These are phyloP conservation scores for Ligdia adustata DNA, from an alignment of 2,888 invertebrate species.

Conservation along the genomic window DNA sequence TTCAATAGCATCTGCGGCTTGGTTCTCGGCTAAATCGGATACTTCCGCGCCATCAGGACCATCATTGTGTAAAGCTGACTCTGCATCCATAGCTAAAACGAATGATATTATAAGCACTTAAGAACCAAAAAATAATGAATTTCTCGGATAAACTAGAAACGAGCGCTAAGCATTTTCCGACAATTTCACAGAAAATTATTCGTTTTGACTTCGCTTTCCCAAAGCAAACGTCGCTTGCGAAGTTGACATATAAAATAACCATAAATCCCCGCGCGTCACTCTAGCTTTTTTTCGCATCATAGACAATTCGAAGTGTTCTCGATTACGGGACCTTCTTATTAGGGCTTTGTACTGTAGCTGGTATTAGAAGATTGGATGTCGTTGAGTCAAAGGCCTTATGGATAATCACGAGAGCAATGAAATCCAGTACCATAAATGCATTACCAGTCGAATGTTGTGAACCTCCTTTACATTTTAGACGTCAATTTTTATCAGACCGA, in stretches of 20 bases:
- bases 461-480: no score
- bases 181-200: conserved; percentile 44
- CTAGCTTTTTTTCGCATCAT: neutral
- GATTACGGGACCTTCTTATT: no score
- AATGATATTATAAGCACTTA: conserved; percentile 33
- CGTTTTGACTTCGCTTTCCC: conserved; percentile 49
- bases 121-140: conserved; percentile 60
- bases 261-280: neutral
- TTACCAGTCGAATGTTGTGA: no score
- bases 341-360: no score
- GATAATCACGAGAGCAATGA: no score
- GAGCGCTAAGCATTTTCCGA: conserved; percentile 51
- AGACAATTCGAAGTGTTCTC: no score
- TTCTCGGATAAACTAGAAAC: conserved; percentile 40
- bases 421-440: no score
- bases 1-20: conserved; percentile 59
- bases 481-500: no score
- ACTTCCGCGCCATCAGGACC: conserved; percentile 80
- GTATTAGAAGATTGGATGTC: no score
- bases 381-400: no score
- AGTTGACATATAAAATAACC: conserved; percentile 1
- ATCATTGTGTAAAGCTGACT: conserved; percentile 67
- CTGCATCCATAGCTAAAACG: conserved; percentile 66
- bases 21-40: conserved; percentile 68
- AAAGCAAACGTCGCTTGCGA: conserved; percentile 6